Evolutionary conservation across 1,140 invertebrate species (phyloP).

Genomic region (Dreissena rostriformis): DNA sequence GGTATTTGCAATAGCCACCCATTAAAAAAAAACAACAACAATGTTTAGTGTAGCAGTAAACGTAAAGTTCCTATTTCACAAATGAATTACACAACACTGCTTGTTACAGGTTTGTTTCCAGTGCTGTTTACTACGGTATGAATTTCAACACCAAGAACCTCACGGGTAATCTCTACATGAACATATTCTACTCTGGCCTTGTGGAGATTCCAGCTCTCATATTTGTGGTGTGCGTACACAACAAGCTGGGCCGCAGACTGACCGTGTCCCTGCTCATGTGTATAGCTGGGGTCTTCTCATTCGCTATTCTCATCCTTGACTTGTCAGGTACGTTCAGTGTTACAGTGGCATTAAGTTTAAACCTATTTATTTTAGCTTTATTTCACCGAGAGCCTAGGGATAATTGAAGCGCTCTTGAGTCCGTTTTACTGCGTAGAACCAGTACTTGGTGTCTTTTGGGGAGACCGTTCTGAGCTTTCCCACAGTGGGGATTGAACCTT

Average conservation of each 20-base stretch:
- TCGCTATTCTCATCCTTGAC: constrained; percentile 71
- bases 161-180: constrained; percentile 77
- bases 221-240: constrained; percentile 76
- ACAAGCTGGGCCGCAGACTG: constrained; percentile 72
- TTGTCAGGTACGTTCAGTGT: constrained; percentile 61
- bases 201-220: constrained; percentile 78
- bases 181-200: constrained; percentile 77
- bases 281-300: constrained; percentile 72
- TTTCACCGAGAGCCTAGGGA: not conserved
- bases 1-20: too few relatives aligned
- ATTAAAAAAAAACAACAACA: too few relatives aligned
- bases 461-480: too few relatives aligned
- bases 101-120: constrained; percentile 76
- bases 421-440: too few relatives aligned
- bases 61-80: too few relatives aligned
- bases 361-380: not conserved
- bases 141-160: constrained; percentile 77
- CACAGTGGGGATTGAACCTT: too few relatives aligned
- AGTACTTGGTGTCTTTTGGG: too few relatives aligned
- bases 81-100: not conserved
- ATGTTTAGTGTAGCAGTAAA: too few relatives aligned
- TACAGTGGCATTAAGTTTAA: not conserved
- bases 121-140: constrained; percentile 78
- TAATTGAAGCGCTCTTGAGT: too few relatives aligned
- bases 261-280: constrained; percentile 71